phyloP scores from a whole-genome alignment of 2,888 invertebrate species.

The Drosophila suboccidentalis region DNA sequence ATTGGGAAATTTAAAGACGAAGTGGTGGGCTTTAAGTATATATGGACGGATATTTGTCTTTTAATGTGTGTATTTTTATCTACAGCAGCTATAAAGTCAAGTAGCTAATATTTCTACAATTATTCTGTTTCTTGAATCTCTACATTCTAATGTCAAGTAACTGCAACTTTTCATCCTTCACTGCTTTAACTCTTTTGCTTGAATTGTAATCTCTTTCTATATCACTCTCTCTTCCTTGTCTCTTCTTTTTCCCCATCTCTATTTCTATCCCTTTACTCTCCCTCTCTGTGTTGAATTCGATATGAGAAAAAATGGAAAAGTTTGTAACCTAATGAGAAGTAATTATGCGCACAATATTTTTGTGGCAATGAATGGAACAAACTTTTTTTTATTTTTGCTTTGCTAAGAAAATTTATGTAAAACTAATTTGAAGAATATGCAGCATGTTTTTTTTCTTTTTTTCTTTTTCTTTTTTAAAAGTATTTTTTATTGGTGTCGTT shows the following conservation, averaged over 20 bases:
- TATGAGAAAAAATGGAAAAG: constrained; percentile 9
- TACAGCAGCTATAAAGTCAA: no score
- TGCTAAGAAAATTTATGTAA: constrained; percentile 61
- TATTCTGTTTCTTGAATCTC: background rate
- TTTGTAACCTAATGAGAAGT: constrained; percentile 19
- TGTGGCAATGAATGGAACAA: constrained; percentile 30
- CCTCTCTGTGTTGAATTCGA: constrained; percentile 2
- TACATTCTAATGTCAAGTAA: background rate
- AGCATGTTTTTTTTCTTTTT: constrained; percentile 8
- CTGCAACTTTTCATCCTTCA: no score
- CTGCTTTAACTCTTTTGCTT: background rate
- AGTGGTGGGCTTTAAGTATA: background rate
- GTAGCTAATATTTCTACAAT: background rate
- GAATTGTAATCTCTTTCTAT: background rate
- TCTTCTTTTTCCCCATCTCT: background rate
- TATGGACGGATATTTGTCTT: background rate
- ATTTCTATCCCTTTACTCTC: background rate
- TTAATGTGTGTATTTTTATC: background rate
- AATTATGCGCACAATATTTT: constrained; percentile 55
- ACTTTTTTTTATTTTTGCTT: constrained; percentile 11
- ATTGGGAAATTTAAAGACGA: constrained; percentile 33
- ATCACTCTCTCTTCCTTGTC: background rate
- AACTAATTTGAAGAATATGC: constrained; percentile 68
- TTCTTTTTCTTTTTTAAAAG: background rate
- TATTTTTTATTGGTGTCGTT: constrained; percentile 1